A percentile compares a stretch with the other conserved stretches of the same genome.
Conservation (phyloP, 2,113 vertebrate species). For the Martes martes region DNA sequence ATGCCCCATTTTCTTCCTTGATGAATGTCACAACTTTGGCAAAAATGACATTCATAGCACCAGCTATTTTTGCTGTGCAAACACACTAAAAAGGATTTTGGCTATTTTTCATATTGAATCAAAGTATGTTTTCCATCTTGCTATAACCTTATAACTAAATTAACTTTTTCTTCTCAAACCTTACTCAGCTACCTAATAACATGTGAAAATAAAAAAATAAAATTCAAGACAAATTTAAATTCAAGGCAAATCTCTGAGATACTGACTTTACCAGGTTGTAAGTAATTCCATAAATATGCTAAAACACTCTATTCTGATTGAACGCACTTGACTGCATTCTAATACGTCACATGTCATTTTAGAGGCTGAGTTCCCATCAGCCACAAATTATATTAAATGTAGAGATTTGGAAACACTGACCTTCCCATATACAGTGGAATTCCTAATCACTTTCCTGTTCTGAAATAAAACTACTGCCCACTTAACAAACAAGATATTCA, state of each 20-base stretch:
- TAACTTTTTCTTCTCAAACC: slow-evolving; percentile 32
- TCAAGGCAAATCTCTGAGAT: neutral
- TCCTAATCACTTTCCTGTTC: neutral
- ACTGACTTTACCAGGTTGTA: neutral
- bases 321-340: neutral
- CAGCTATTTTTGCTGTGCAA: slow-evolving; percentile 51
- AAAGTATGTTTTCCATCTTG: slow-evolving; percentile 60
- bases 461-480: neutral
- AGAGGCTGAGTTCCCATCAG: neutral
- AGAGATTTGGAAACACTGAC: neutral
- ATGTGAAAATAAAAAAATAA: slow-evolving; percentile 14
- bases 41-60: slow-evolving; percentile 50
- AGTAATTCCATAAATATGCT: neutral
- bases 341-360: slow-evolving; percentile 1
- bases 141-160: slow-evolving; percentile 39
- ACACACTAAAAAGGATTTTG: slow-evolving; percentile 49
- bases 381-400: neutral
- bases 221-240: slow-evolving; percentile 23
- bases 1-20: neutral
- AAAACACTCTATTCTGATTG: neutral
- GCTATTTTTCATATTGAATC: slow-evolving; percentile 50
- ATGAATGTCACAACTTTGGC: slow-evolving; percentile 44
- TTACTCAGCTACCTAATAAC: slow-evolving; percentile 7
- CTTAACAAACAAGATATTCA: neutral
- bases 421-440: neutral